Evolutionary conservation across 2,797 vertebrate genomes (phyloP).

Genomic region (Galago senegalensis): DNA sequence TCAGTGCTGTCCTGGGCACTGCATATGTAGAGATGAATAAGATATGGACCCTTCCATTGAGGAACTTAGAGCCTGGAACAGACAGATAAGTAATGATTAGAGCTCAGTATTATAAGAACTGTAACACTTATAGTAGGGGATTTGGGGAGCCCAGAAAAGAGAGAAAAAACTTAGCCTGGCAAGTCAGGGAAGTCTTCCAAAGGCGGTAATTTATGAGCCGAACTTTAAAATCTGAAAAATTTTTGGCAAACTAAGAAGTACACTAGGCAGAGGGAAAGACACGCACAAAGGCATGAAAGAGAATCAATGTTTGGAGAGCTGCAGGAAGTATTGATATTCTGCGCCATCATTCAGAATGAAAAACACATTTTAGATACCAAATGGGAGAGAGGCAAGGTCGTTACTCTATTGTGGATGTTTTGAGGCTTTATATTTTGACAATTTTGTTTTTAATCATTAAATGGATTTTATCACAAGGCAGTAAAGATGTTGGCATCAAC

Average conservation of each 20-base stretch:
- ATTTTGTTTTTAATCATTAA: conserved; percentile 63
- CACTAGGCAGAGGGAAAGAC: conserved; percentile 46
- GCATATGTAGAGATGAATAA: background rate
- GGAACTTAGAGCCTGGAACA: background rate
- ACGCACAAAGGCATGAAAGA: conserved; percentile 40
- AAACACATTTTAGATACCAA: conserved; percentile 17
- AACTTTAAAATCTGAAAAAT: conserved; percentile 66
- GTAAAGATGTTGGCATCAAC: conserved; percentile 57
- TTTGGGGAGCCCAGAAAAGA: conserved; percentile 7
- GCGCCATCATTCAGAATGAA: background rate
- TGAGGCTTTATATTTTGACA: conserved; percentile 65
- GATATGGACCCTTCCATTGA: background rate
- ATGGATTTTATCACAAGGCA: conserved; percentile 61
- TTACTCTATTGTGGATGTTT: background rate
- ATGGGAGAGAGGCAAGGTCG: background rate
- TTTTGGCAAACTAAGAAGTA: conserved; percentile 62
- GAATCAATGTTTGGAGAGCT: conserved; percentile 10
- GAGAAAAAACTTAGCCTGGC: conserved; percentile 45
- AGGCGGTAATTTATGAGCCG: conserved; percentile 60
- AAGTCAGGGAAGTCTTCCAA: conserved; percentile 60
- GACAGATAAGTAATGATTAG: background rate
- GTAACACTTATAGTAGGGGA: background rate
- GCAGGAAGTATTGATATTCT: background rate
- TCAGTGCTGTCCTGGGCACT: background rate
- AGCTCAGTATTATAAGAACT: conserved; percentile 22